Percentiles rank a stretch among this genome's conserved stretches.
Evolutionary conservation across 2,888 invertebrate species (phyloP).

Genomic region (Formica aserva): DNA sequence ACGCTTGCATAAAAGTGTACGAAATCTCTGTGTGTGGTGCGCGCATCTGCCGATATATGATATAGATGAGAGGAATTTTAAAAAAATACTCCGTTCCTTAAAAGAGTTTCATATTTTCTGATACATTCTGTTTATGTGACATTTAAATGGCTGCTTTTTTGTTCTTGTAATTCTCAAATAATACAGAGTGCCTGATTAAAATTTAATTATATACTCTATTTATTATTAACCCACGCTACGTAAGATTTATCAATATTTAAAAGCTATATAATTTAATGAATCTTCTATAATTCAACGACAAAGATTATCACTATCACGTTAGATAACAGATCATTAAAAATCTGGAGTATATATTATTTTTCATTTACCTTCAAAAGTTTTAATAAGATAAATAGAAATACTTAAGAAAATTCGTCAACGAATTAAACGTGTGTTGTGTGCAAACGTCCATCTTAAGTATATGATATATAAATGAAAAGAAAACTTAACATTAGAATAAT

Average conservation of each 20-base stretch:
- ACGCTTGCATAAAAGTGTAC: not conserved
- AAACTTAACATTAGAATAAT: not conserved
- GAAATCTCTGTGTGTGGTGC: not conserved
- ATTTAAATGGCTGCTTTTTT: not conserved
- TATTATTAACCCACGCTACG: not conserved
- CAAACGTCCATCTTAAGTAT: not conserved
- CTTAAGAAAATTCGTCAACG: not conserved
- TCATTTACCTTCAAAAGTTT: not conserved
- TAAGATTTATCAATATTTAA: not conserved
- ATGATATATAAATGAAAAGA: not conserved
- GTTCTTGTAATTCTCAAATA: not conserved
- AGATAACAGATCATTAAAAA: not conserved
- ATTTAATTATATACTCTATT: slow-evolving; percentile 4
- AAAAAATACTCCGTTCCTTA: not conserved
- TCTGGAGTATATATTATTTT: not conserved
- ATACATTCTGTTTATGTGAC: not conserved
- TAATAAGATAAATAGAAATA: not conserved
- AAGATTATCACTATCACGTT: not conserved
- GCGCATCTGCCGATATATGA: not conserved
- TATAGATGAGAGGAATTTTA: not conserved
- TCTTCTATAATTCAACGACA: not conserved
- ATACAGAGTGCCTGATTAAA: not conserved
- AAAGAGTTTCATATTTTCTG: not conserved
- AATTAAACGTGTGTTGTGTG: not conserved
- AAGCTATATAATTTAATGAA: not conserved